phyloP scores from a whole-genome alignment of 2,113 vertebrate genomes.

The Opisthocomus hoazin region DNA sequence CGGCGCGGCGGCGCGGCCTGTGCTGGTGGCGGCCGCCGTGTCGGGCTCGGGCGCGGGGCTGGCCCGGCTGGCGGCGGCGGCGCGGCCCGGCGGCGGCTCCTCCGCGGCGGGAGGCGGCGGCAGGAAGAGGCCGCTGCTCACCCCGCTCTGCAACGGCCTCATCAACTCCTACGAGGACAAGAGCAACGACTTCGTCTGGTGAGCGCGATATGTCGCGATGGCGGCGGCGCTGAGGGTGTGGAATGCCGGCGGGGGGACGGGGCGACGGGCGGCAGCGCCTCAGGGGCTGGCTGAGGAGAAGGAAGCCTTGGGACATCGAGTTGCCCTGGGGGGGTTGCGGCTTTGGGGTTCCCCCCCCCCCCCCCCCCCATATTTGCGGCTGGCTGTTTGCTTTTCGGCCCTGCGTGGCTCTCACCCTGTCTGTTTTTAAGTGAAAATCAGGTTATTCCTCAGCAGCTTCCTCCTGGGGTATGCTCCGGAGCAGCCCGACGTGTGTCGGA shows the following conservation, averaged over 20 bases:
- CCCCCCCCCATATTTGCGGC: background rate
- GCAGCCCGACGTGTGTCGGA: background rate
- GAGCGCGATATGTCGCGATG: slow-evolving; percentile 45
- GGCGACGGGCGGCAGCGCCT: background rate
- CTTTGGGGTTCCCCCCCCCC: background rate
- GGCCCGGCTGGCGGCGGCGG: background rate
- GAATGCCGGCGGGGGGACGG: too few relatives aligned
- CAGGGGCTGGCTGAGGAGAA: background rate
- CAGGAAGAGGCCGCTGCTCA: slow-evolving; percentile 86
- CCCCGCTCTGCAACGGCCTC: slow-evolving; percentile 92
- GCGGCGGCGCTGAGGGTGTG: too few relatives aligned
- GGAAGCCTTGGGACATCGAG: background rate
- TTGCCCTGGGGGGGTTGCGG: background rate
- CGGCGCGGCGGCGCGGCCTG: slow-evolving; percentile 25
- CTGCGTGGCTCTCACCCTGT: background rate
- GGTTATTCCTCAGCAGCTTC: background rate
- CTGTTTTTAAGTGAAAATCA: background rate
- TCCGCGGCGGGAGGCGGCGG: slow-evolving; percentile 51
- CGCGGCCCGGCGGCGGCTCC: slow-evolving; percentile 44
- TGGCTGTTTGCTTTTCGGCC: background rate
- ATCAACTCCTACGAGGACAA: slow-evolving; percentile 97
- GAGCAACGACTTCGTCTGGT: slow-evolving; percentile 99
- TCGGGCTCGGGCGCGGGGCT: slow-evolving; percentile 23
- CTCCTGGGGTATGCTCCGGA: background rate
- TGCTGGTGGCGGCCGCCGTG: slow-evolving; percentile 49